Evolutionary conservation across 2,888 invertebrate species (phyloP).

Genomic region (Hypolimnas misippus): DNA sequence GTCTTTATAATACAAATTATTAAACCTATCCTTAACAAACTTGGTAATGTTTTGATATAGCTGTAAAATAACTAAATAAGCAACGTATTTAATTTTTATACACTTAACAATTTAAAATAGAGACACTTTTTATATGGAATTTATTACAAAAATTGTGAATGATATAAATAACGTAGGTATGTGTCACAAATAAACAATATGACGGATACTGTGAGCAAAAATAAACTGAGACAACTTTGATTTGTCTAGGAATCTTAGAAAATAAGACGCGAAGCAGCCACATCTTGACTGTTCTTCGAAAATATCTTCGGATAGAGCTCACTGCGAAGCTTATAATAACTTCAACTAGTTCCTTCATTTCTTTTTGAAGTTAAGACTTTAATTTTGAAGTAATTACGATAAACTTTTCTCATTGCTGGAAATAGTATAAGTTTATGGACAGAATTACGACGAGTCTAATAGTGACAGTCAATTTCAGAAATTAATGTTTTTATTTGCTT

Average conservation of each 20-base stretch:
- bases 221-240: constrained; percentile 65
- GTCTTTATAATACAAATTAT: no score
- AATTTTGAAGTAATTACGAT: constrained; percentile 40
- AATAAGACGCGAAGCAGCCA: constrained; percentile 58
- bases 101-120: no score
- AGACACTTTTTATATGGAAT: no score
- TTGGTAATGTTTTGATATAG: no score
- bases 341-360: constrained; percentile 31
- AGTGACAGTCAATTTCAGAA: constrained; percentile 9
- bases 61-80: no score
- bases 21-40: no score
- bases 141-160: no score
- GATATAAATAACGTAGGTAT: no score
- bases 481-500: neutral
- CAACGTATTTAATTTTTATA: no score
- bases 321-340: constrained; percentile 37
- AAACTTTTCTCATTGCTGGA: constrained; percentile 38
- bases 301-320: constrained; percentile 48
- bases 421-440: constrained; percentile 31
- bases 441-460: constrained; percentile 22
- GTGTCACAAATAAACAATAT: constrained; percentile 62
- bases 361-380: constrained; percentile 38
- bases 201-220: constrained; percentile 59
- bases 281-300: constrained; percentile 60
- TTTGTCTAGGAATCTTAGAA: constrained; percentile 58